Evolutionary conservation across 1,140 invertebrate genomes (phyloP).

Genomic region (Pogonognathellus flavescens): DNA sequence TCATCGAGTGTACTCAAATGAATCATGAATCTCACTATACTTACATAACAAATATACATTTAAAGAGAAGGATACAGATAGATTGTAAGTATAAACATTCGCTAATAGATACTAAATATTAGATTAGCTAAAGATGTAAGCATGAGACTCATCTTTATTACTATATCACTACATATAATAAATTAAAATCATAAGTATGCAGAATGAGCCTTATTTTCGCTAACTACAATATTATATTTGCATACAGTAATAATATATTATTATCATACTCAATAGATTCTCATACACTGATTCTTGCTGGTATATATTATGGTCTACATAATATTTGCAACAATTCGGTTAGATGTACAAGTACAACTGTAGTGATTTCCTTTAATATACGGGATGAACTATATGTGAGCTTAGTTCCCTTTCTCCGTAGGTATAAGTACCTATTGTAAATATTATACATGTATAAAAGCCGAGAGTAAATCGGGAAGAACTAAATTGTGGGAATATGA

Average conservation of each 20-base stretch:
- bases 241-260: too few species aligned
- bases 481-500: constrained; percentile 59
- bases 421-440: background rate
- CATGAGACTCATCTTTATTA: too few species aligned
- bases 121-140: too few species aligned
- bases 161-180: too few species aligned
- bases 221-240: too few species aligned
- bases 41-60: background rate
- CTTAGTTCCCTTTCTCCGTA: background rate
- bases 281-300: too few species aligned
- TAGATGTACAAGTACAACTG: background rate
- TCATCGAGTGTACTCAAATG: constrained; percentile 31
- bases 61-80: background rate
- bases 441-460: constrained; percentile 8
- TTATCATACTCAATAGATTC: too few species aligned
- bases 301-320: too few species aligned
- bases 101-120: too few species aligned
- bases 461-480: background rate
- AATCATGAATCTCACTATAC: background rate
- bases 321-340: too few species aligned
- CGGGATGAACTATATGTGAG: background rate
- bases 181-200: too few species aligned
- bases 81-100: background rate
- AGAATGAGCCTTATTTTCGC: too few species aligned
- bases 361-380: background rate